Evolutionary conservation across 2,113 vertebrate species (phyloP).

Genomic region (Ictalurus furcatus): DNA sequence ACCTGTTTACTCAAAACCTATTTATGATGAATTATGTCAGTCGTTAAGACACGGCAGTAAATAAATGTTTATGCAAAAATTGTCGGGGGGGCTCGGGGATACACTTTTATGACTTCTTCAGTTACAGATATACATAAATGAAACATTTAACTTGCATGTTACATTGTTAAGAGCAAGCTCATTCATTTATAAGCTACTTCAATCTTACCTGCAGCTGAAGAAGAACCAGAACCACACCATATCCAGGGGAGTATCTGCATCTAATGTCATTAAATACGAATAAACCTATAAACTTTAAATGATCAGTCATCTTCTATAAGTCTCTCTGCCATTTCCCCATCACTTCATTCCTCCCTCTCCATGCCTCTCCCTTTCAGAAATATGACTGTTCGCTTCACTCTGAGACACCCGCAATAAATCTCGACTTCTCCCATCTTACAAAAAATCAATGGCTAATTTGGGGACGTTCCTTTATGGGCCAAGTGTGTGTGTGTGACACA

Average conservation of each 20-base stretch:
- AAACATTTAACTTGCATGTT: neutral
- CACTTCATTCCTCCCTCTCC: constrained; percentile 49
- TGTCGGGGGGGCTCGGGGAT: neutral
- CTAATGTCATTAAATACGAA: constrained; percentile 54
- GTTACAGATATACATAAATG: neutral
- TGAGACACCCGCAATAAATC: constrained; percentile 63
- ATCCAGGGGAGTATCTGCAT: neutral
- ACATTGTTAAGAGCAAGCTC: neutral
- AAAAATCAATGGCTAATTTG: constrained; percentile 72
- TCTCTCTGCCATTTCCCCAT: constrained; percentile 41
- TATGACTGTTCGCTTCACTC: constrained; percentile 50
- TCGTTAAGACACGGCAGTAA: neutral
- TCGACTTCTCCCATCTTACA: constrained; percentile 57
- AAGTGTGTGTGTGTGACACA: neutral
- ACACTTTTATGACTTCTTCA: neutral
- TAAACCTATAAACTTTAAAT: constrained; percentile 60
- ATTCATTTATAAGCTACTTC: constrained; percentile 27
- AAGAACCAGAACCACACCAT: constrained; percentile 3
- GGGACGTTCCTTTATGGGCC: constrained; percentile 51
- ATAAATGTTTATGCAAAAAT: neutral
- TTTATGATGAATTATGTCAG: neutral
- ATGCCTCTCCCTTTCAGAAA: constrained; percentile 48
- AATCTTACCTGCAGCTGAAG: constrained; percentile 30
- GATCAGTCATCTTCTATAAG: constrained; percentile 41
- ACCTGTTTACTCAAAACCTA: neutral